These are phyloP conservation scores for Lepus americanus DNA, from an alignment of 2,113 vertebrate species.

Conservation along the genomic window DNA sequence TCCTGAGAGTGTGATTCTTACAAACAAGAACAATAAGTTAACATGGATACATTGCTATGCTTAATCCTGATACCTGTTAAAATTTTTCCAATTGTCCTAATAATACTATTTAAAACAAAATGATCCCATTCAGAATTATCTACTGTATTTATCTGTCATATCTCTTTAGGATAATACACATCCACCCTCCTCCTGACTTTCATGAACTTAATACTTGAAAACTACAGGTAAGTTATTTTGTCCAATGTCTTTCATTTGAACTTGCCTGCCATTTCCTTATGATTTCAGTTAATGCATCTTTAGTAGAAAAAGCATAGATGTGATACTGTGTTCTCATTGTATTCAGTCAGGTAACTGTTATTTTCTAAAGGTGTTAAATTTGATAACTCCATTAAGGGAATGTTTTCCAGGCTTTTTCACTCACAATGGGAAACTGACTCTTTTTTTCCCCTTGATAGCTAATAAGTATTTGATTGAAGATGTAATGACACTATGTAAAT, in stretches of 20 bases:
- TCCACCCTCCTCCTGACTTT: not conserved
- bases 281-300: not conserved
- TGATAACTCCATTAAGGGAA: not conserved
- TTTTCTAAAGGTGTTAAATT: not conserved
- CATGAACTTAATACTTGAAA: slow-evolving; percentile 4
- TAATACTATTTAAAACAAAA: slow-evolving; percentile 5
- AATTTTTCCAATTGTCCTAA: not conserved
- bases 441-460: not conserved
- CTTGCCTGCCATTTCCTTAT: not conserved
- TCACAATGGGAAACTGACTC: not conserved
- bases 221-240: not conserved
- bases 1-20: not conserved
- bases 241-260: not conserved
- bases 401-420: not conserved
- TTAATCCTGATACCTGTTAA: not conserved
- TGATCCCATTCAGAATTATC: not conserved
- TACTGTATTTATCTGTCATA: not conserved
- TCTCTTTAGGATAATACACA: not conserved
- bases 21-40: not conserved
- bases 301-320: not conserved
- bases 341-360: not conserved
- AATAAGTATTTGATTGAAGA: not conserved
- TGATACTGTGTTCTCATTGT: not conserved
- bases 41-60: no score
- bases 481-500: not conserved